Conservation (phyloP, 2,888 invertebrate genomes). For the Dysmachus trigonus region DNA sequence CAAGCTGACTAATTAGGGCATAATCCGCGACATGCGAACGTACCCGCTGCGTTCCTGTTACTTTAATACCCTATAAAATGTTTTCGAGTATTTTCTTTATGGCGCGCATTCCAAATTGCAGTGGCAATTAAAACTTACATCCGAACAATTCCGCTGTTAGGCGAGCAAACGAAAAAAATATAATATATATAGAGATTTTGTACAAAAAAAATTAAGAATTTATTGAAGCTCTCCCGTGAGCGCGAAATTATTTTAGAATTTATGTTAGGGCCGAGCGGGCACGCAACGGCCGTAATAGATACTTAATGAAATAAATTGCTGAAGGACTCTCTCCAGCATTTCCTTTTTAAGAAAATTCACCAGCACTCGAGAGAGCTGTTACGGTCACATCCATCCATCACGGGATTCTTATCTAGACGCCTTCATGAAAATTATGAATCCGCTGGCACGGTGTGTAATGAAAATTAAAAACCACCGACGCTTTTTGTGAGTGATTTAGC, state of each 20-base stretch:
- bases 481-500: constrained; percentile 7
- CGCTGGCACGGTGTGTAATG: constrained; percentile 15
- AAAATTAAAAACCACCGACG: constrained; percentile 29
- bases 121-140: not conserved
- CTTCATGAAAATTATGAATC: constrained; percentile 20
- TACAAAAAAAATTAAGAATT: not conserved
- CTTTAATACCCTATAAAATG: not conserved
- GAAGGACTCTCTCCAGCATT: constrained; percentile 12
- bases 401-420: constrained; percentile 16
- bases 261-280: not conserved
- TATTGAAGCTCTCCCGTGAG: not conserved
- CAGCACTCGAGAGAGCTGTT: constrained; percentile 25
- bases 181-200: not conserved
- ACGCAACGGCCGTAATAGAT: constrained; percentile 14
- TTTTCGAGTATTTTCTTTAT: not conserved
- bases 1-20: not conserved
- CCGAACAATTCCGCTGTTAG: not conserved
- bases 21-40: not conserved
- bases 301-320: constrained; percentile 15
- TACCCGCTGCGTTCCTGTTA: not conserved
- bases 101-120: not conserved
- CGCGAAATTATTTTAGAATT: constrained; percentile 6
- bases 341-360: not conserved
- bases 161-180: not conserved
- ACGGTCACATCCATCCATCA: constrained; percentile 32